These are phyloP conservation scores for Aphodius granarius DNA, from an alignment of 2,888 invertebrate genomes.

Conservation along the genomic window DNA sequence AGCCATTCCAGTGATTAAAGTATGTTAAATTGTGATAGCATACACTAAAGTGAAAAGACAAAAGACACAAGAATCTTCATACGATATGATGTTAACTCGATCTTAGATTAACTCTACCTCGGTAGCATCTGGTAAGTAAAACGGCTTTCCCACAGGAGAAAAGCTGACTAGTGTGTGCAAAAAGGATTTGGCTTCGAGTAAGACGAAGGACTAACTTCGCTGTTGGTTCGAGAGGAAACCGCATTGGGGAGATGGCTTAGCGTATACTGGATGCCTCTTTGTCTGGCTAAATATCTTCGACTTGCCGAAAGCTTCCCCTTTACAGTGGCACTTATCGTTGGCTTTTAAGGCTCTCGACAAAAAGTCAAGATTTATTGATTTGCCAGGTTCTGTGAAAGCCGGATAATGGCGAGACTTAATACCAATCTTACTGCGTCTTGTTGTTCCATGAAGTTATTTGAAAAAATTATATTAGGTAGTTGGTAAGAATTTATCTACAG, in stretches of 20 bases:
- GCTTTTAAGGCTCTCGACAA: neutral
- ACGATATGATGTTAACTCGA: too few species aligned
- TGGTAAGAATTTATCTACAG: too few species aligned
- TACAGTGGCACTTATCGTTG: neutral
- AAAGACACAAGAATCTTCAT: too few species aligned
- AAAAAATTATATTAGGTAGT: too few species aligned
- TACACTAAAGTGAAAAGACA: neutral
- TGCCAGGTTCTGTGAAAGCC: neutral
- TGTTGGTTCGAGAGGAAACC: neutral
- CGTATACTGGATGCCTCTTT: neutral
- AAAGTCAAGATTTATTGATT: neutral
- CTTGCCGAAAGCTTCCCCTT: neutral
- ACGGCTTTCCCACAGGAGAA: neutral
- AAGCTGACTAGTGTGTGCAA: neutral
- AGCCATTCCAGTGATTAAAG: neutral
- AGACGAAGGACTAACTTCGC: neutral
- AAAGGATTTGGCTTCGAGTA: neutral
- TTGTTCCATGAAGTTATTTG: too few species aligned
- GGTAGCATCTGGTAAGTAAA: neutral
- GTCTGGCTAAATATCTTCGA: neutral
- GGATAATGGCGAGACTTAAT: neutral
- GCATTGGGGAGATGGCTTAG: neutral
- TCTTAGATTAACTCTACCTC: neutral
- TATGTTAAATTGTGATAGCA: neutral
- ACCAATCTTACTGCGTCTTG: neutral